Percentiles rank a stretch among this genome's conserved stretches.
Evolutionary conservation across 2,888 invertebrate genomes (phyloP).

Genomic region (Cataglyphis livida): DNA sequence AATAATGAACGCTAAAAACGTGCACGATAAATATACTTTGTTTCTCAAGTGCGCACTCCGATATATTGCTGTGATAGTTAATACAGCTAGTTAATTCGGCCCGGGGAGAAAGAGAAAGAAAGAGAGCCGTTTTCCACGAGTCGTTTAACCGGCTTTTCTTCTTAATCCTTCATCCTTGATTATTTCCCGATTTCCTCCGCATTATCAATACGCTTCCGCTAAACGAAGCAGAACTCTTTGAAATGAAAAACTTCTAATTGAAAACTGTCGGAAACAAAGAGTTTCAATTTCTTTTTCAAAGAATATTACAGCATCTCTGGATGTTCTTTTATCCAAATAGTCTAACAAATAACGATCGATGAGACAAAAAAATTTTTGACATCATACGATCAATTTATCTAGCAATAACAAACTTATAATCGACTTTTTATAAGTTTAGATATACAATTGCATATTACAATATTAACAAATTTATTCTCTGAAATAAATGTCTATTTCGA

Average conservation of each 20-base stretch:
- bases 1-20: constrained; percentile 26
- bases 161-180: constrained; percentile 19
- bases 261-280: neutral
- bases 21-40: constrained; percentile 21
- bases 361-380: constrained; percentile 9
- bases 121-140: neutral
- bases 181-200: constrained; percentile 29
- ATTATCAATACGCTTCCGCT: neutral
- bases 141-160: neutral
- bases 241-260: constrained; percentile 29
- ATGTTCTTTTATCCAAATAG: neutral
- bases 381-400: neutral
- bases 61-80: neutral
- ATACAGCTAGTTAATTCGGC: neutral
- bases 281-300: neutral
- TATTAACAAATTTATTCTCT: neutral
- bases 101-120: neutral
- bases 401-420: neutral
- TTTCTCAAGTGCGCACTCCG: neutral
- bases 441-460: neutral
- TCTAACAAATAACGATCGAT: neutral
- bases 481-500: neutral
- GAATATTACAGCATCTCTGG: neutral
- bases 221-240: constrained; percentile 12
- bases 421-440: neutral